phyloP scores from a whole-genome alignment of 2,113 vertebrate species.

The Harpagus bidentatus region DNA sequence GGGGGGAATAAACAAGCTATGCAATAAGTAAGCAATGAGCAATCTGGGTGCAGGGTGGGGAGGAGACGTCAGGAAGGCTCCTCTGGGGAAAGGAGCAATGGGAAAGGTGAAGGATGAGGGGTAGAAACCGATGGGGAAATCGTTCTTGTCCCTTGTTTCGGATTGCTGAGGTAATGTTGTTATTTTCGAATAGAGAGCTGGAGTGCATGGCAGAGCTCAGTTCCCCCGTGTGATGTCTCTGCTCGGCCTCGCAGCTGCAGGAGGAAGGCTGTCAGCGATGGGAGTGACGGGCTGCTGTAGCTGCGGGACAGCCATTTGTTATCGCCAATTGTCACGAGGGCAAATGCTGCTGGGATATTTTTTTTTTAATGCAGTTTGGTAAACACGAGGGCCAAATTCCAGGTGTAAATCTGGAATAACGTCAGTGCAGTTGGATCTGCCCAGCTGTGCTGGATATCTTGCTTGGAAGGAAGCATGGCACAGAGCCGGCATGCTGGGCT shows the following conservation, averaged over 20 bases:
- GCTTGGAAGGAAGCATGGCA: background rate
- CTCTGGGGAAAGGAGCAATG: background rate
- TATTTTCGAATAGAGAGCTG: background rate
- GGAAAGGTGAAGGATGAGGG: background rate
- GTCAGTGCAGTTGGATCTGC: background rate
- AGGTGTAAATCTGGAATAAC: background rate
- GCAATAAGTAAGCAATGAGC: background rate
- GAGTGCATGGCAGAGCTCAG: background rate
- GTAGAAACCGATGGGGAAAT: background rate
- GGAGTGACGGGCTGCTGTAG: background rate
- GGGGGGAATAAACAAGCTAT: background rate
- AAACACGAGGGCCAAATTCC: background rate
- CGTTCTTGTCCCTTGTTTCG: background rate
- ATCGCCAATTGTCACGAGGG: rapidly evolving
- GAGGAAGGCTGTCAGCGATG: background rate
- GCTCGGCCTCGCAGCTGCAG: background rate
- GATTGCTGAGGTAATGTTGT: background rate
- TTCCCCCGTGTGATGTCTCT: background rate
- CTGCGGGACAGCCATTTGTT: background rate
- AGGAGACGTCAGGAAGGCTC: background rate
- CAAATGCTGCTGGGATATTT: rapidly evolving
- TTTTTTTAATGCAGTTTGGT: background rate
- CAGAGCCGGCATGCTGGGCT: rapidly evolving
- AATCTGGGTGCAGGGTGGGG: background rate
- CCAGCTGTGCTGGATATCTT: background rate